Percentiles rank a stretch among this genome's conserved stretches.
phyloP scores from a whole-genome alignment of 1,140 invertebrate genomes.

The Ylistrum balloti region DNA sequence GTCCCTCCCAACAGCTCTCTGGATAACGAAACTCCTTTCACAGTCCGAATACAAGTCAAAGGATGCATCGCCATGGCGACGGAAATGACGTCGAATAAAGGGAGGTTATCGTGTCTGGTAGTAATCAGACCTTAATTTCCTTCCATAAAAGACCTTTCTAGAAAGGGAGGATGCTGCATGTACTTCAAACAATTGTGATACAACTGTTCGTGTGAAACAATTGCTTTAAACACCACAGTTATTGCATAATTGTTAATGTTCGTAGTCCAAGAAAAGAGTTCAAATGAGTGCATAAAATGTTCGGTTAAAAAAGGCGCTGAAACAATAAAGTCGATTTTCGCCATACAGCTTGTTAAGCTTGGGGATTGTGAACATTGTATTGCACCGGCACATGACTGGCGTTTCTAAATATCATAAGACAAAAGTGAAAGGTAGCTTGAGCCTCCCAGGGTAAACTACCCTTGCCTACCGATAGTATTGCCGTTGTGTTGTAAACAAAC shows the following conservation, averaged over 20 bases:
- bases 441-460: background rate
- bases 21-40: constrained; percentile 66
- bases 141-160: background rate
- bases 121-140: background rate
- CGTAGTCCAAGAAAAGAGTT: background rate
- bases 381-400: no score
- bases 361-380: no score
- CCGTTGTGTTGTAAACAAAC: background rate
- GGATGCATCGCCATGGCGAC: constrained; percentile 15
- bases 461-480: background rate
- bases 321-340: no score
- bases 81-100: constrained; percentile 6
- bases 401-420: no score
- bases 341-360: no score
- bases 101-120: background rate
- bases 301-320: no score
- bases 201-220: background rate
- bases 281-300: no score
- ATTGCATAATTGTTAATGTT: background rate
- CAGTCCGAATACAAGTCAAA: constrained; percentile 14
- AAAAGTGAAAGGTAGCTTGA: no score
- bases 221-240: background rate
- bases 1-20: constrained; percentile 82
- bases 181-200: constrained; percentile 10
- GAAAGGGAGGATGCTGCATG: background rate